Evolutionary conservation across 2,888 invertebrate species (phyloP), one percentile per base, ranked within the genome.

Genomic region (Hoplodrina ambigua): DNA sequence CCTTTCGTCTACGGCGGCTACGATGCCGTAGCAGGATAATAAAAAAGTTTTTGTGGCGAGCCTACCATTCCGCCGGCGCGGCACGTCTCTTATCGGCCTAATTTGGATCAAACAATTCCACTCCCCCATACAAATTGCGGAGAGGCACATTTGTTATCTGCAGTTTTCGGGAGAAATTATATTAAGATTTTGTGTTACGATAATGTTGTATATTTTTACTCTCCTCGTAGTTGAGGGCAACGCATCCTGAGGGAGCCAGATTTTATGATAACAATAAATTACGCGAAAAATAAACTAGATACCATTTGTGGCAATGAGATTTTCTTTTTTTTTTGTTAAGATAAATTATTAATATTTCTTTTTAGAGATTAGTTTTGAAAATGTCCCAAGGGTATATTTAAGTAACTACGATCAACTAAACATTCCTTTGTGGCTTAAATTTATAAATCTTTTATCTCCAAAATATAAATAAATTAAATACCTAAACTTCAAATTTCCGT

Each of bases 81-180:
- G 90, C 93, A 92, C 91, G 92, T 90, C 88, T 88, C 92, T 93
- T 94, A 94, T 94, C 94, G 89, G 90, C 86, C 93, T 94, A 93
- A 94, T 94, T 94, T 94, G 91, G 92, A 94, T 94, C 93, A 93
- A 93, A 94, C 94, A 92, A 93, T 94, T 91, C 89, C 89, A 90
- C 88, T 91, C 94, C 93, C 91, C 90, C 88, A 89, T 88, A 92
- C 92, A 93, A 93, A 92, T 93, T 93, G 91, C 89, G 90, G 89
- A 89, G 90, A 90, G 86, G 90, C 92, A 91, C 92, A 94, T 94
- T 93, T 92, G 92, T 93, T 94, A 93, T 94, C 94, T 93, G 90
- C 94, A 93, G 90, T 94, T 93, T 94, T 93, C 87, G 88, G 87
- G 88, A 92, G 93, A 94, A 94, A 94, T 94, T 94, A 94, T 94